Evolutionary conservation across 2,888 invertebrate species (phyloP), one percentile per base, ranked within the genome.

Genomic region (Hetaerina titia): DNA sequence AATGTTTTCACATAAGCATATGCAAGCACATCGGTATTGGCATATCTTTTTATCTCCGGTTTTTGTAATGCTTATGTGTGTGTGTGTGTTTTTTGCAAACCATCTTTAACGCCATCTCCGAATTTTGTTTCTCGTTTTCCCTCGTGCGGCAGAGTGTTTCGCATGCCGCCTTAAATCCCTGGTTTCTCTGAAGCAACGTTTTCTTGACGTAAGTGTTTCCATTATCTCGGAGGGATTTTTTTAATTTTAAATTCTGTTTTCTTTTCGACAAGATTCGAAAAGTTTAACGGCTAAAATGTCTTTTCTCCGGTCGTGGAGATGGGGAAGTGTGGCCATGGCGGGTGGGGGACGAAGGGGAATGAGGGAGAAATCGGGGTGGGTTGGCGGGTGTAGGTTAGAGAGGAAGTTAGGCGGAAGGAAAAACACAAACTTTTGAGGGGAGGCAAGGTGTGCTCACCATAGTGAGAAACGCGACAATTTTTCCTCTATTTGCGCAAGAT

Each of bases 201-300:
- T 58, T 89, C 89, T 58, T 89, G 56, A 89, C 56, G 56, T 58
- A n/a, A 56, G 57, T 89, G 56, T 57, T 89, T 89, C 89, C 56
- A 89, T 89, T 89, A 57, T 89, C 89, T 89, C 89, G n/a, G 57
- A 2, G 56, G 58, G 58, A 89, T 57, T 89, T 89, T 58, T 22
- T 56, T n/a, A 57, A 57, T 89, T 89, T 58, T n/a, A 19, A 15
- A 13, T 58, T 89, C 58, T 57, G 56, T 89, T 89, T 58, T n/a
- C 58, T 58, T 22, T 58, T 89, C 58, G 56, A 89, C 56, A n/a
- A 57, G 57, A 89, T 89, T 89, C 89, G 58, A 22, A 89, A 89
- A 89, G 89, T 89, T 89, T 89, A 89, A 57, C 89, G 89, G 57
- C 58, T 58, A 31, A 89, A 89, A 89, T 57, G 19, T 58, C 89